Evolutionary conservation across 2,888 invertebrate genomes (phyloP).

Genomic region (Cenopis cana): DNA sequence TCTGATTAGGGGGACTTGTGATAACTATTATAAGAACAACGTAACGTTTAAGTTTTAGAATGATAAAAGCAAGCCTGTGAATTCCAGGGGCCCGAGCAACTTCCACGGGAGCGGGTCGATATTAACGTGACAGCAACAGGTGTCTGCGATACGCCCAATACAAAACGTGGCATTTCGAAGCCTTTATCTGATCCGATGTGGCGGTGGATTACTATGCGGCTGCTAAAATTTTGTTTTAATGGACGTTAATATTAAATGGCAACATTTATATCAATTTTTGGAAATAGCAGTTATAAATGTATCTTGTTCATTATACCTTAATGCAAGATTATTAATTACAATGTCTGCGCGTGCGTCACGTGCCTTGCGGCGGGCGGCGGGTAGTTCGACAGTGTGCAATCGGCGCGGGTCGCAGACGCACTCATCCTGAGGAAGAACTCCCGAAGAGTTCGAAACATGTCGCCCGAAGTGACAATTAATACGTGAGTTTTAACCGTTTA

Average conservation of each 20-base stretch:
- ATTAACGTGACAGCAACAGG: slow-evolving; percentile 44
- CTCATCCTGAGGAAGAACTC: too few relatives aligned
- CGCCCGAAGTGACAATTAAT: too few relatives aligned
- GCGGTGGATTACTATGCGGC: slow-evolving; percentile 8
- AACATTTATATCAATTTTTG: too few relatives aligned
- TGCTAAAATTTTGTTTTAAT: background rate
- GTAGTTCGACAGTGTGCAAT: too few relatives aligned
- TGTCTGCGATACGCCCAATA: slow-evolving; percentile 22
- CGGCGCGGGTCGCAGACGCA: too few relatives aligned
- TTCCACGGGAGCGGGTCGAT: slow-evolving; percentile 35
- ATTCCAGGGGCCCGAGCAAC: background rate
- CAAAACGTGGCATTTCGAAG: slow-evolving; percentile 7
- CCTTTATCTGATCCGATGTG: slow-evolving; percentile 9
- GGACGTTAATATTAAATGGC: background rate
- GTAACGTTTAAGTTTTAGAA: background rate
- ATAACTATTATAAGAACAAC: background rate
- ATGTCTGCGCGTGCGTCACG: too few relatives aligned
- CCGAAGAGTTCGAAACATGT: too few relatives aligned
- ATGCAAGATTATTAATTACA: too few relatives aligned
- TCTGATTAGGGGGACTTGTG: background rate
- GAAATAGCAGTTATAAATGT: too few relatives aligned
- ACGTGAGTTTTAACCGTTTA: too few relatives aligned
- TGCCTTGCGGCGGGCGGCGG: too few relatives aligned
- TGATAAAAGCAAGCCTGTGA: background rate
- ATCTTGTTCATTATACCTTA: too few relatives aligned